phyloP scores from a whole-genome alignment of 2,797 vertebrate species.

The Oreochromis mossambicus region DNA sequence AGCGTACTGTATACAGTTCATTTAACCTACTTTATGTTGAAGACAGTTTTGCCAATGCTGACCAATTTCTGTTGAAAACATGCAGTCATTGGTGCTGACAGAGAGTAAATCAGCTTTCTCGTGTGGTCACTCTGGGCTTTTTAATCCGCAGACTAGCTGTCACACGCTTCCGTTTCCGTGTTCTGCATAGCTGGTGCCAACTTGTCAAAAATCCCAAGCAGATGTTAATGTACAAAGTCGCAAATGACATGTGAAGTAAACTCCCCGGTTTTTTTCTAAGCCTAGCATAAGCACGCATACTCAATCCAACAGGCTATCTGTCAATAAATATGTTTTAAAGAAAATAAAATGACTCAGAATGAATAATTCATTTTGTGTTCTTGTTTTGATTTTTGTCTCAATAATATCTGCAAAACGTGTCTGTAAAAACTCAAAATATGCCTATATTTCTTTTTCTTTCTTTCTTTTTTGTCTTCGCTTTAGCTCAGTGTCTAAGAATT shows the following conservation, averaged over 20 bases:
- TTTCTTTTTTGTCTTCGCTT: background rate
- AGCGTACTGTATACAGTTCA: background rate
- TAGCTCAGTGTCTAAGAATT: background rate
- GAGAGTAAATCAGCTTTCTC: background rate
- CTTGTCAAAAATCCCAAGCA: background rate
- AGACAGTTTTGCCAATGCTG: background rate
- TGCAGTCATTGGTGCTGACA: background rate
- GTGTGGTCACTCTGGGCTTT: background rate
- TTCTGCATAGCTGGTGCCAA: background rate
- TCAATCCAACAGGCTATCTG: background rate
- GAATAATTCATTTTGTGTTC: background rate
- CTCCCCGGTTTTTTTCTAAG: background rate
- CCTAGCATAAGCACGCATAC: background rate
- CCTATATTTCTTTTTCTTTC: background rate
- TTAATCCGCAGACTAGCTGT: background rate
- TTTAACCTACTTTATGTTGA: background rate
- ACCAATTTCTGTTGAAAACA: background rate
- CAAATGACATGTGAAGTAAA: background rate
- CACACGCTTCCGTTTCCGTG: background rate
- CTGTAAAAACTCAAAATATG: background rate
- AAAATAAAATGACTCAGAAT: background rate
- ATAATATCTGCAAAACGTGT: background rate
- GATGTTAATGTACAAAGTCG: background rate
- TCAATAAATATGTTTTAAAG: background rate
- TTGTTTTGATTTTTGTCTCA: background rate